A percentile compares a stretch with the other conserved stretches of the same genome.
These are phyloP conservation scores for Macrophya annulata DNA, from an alignment of 2,888 invertebrate species.

Conservation along the genomic window DNA sequence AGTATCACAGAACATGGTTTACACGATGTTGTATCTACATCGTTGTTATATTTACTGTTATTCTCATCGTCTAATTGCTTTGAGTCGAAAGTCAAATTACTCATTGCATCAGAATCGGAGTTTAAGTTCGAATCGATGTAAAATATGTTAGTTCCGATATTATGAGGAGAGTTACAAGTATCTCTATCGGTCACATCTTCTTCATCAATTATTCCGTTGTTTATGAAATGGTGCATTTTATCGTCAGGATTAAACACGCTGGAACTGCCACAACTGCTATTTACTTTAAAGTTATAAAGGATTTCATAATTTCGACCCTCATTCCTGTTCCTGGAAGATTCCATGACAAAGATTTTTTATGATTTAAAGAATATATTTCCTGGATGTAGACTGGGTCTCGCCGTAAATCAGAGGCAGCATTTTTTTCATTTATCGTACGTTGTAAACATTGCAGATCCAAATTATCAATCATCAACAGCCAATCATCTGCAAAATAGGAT, in stretches of 20 bases:
- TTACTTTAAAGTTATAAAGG: background rate
- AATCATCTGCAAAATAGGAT: background rate
- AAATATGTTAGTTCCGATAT: background rate
- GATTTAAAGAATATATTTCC: background rate
- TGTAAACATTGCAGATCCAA: background rate
- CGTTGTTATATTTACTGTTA: too few species aligned
- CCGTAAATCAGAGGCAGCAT: background rate
- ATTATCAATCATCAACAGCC: background rate
- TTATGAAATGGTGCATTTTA: background rate
- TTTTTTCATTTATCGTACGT: background rate
- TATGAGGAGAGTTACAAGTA: too few species aligned
- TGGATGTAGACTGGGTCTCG: background rate
- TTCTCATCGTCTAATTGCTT: background rate
- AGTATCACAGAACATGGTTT: slow-evolving; percentile 37
- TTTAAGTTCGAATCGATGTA: background rate
- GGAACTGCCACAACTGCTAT: background rate
- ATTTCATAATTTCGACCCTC: background rate
- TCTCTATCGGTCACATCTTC: background rate
- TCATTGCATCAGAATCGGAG: background rate
- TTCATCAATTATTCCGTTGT: background rate
- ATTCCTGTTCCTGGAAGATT: background rate
- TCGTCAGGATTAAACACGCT: background rate
- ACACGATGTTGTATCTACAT: background rate
- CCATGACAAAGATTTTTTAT: background rate
- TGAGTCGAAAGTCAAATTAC: background rate